Percentiles rank a stretch among this genome's conserved stretches.
Evolutionary conservation across 2,888 invertebrate species (phyloP).

Genomic region (Acrobasis suavella): DNA sequence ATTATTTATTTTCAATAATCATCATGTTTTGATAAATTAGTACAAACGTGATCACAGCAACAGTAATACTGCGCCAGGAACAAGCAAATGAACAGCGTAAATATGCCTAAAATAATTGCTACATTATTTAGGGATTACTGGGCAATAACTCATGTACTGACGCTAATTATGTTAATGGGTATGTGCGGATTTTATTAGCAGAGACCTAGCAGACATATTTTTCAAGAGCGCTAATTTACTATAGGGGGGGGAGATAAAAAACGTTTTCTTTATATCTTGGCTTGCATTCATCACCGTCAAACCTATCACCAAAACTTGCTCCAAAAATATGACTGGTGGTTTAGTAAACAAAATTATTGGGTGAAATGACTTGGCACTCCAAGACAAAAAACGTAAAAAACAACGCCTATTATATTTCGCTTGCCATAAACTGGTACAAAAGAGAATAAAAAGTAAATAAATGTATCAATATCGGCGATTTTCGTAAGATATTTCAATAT

Average conservation of each 20-base stretch:
- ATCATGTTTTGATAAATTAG: not conserved
- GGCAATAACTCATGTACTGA: constrained; percentile 8
- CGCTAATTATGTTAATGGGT: constrained; percentile 2
- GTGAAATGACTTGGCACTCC: not conserved
- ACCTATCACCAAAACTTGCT: too few species aligned
- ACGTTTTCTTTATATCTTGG: too few species aligned
- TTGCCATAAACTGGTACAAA: not conserved
- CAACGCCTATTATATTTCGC: constrained; percentile 1
- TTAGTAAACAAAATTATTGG: not conserved
- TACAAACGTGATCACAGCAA: not conserved
- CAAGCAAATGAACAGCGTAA: not conserved
- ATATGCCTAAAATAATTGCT: constrained; percentile 13
- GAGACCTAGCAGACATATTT: too few species aligned
- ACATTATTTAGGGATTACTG: constrained; percentile 11
- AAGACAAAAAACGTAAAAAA: not conserved
- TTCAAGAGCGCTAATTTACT: too few species aligned
- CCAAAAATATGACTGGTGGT: too few species aligned
- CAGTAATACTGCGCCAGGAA: not conserved
- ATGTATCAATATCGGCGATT: constrained; percentile 17
- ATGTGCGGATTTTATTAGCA: too few species aligned
- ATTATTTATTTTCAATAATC: too few species aligned
- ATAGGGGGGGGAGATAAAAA: too few species aligned
- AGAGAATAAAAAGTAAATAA: not conserved
- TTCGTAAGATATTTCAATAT: constrained; percentile 14
- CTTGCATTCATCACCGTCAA: too few species aligned